Evolutionary conservation across 2,113 vertebrate species (phyloP).

Genomic region (Bujurquina vittata): DNA sequence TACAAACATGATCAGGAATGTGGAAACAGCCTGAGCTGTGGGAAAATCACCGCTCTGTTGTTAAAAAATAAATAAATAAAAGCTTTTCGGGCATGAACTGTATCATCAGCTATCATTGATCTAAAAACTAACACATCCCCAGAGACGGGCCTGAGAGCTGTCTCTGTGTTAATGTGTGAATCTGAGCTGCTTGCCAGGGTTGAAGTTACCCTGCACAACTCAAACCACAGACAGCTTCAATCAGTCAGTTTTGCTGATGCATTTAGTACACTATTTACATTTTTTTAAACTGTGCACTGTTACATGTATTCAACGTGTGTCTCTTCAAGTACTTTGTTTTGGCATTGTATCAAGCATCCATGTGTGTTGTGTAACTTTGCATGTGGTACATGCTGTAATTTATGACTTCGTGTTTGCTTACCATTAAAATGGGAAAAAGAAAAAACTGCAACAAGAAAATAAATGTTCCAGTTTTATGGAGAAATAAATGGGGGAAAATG

Average conservation of each 20-base stretch:
- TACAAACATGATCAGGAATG: conserved; percentile 36
- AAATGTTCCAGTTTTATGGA: conserved; percentile 15
- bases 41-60: conserved; percentile 11
- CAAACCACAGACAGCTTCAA: conserved; percentile 25
- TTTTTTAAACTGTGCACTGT: conserved; percentile 45
- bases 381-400: conserved; percentile 70
- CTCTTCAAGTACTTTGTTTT: conserved; percentile 47
- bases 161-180: conserved; percentile 28
- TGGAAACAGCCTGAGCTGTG: conserved; percentile 14
- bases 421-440: conserved; percentile 45
- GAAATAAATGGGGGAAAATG: neutral
- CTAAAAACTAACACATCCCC: conserved; percentile 15
- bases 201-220: neutral
- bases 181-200: conserved; percentile 9
- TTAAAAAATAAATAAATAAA: neutral
- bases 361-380: conserved; percentile 57
- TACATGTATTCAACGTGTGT: conserved; percentile 50
- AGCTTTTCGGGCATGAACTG: neutral
- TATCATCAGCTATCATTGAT: conserved; percentile 33
- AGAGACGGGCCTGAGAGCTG: neutral
- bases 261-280: conserved; percentile 47
- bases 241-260: conserved; percentile 31
- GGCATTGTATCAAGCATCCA: conserved; percentile 42
- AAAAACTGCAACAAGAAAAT: neutral
- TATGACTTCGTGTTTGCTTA: conserved; percentile 60